Conservation (phyloP, 2,113 vertebrate genomes). For the Heloderma charlesbogerti region DNA sequence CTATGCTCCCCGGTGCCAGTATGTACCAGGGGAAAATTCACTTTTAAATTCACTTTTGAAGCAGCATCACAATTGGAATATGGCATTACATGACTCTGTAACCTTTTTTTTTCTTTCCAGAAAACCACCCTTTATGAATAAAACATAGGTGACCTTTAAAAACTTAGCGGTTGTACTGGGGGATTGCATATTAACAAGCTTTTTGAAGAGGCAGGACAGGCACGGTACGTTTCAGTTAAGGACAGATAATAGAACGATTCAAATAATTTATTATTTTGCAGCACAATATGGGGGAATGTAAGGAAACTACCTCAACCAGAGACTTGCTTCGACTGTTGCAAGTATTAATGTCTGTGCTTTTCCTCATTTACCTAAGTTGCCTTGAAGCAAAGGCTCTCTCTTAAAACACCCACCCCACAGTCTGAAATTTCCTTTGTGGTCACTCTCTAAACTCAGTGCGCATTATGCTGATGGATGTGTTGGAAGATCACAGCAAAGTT, state of each 20-base stretch:
- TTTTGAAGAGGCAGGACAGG: constrained; percentile 88
- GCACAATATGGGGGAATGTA: constrained; percentile 73
- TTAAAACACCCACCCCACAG: constrained; percentile 54
- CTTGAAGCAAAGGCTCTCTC: constrained; percentile 60
- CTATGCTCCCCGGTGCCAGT: constrained; percentile 1
- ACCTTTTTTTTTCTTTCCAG: constrained; percentile 85
- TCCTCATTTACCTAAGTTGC: constrained; percentile 63
- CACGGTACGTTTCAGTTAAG: constrained; percentile 82
- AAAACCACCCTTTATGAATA: constrained; percentile 90
- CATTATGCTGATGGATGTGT: constrained; percentile 25
- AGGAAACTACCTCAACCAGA: constrained; percentile 76
- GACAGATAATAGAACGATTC: constrained; percentile 83
- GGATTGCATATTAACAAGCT: constrained; percentile 90
- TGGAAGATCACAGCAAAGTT: neutral
- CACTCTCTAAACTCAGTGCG: constrained; percentile 10
- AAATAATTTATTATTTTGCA: constrained; percentile 84
- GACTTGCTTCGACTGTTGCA: constrained; percentile 70
- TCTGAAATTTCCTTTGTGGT: constrained; percentile 49
- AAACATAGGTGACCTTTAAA: constrained; percentile 89
- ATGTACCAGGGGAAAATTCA: constrained; percentile 62
- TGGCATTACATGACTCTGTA: constrained; percentile 87
- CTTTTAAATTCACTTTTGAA: constrained; percentile 72
- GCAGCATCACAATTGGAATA: constrained; percentile 81
- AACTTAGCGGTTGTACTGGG: constrained; percentile 87
- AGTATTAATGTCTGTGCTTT: constrained; percentile 60